Evolutionary conservation across 2,888 invertebrate species (phyloP).

Genomic region (Callyntrura guangdongensis): DNA sequence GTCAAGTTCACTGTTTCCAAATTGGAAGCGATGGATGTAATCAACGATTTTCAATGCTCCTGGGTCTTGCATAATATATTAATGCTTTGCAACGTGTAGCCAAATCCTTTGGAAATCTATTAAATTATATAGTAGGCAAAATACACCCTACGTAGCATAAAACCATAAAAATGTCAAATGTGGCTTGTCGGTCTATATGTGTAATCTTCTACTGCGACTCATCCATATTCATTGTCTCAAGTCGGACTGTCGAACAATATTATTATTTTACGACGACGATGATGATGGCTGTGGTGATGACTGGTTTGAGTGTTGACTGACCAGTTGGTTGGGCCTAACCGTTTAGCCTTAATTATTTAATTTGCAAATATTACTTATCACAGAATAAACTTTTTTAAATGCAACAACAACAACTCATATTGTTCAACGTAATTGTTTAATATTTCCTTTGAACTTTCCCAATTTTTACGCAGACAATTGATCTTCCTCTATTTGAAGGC

Average conservation of each 20-base stretch:
- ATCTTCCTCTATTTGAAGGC: too few relatives aligned
- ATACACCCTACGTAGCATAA: too few relatives aligned
- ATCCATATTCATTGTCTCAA: slow-evolving; percentile 14
- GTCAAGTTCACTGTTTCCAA: slow-evolving; percentile 66
- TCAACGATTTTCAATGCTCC: not conserved
- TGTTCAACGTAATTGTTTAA: too few relatives aligned
- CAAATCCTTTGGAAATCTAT: too few relatives aligned
- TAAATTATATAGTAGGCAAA: too few relatives aligned
- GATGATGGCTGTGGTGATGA: not conserved
- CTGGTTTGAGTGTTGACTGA: not conserved
- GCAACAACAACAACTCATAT: too few relatives aligned
- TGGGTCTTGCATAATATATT: too few relatives aligned
- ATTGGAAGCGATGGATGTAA: not conserved
- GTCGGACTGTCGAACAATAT: not conserved
- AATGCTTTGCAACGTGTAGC: too few relatives aligned
- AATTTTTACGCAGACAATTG: too few relatives aligned
- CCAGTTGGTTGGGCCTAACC: not conserved
- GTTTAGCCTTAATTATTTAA: not conserved
- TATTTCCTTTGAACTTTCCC: too few relatives aligned
- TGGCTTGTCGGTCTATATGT: not conserved
- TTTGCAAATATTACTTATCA: too few relatives aligned
- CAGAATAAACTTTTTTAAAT: too few relatives aligned
- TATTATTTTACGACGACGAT: not conserved
- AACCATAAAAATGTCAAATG: not conserved
- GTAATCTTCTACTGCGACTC: slow-evolving; percentile 1